Percentiles rank a stretch among this genome's conserved stretches.
Evolutionary conservation across 2,888 invertebrate species (phyloP).

Genomic region (Blastobasis lacticolella): DNA sequence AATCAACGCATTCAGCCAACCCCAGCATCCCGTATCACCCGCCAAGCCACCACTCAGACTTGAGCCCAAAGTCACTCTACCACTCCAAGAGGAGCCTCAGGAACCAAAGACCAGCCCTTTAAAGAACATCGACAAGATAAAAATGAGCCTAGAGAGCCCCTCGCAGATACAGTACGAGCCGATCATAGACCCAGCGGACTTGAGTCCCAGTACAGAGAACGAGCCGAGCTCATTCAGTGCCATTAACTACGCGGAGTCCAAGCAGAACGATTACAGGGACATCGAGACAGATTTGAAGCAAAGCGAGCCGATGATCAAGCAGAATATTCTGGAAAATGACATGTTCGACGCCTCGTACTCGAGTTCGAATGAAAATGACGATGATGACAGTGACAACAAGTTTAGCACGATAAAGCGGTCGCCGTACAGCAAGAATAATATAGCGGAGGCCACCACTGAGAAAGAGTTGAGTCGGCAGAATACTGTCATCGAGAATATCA

Average conservation of each 20-base stretch:
- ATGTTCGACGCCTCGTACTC: slow-evolving; percentile 69
- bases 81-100: slow-evolving; percentile 23
- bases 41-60: slow-evolving; percentile 34
- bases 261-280: slow-evolving; percentile 40
- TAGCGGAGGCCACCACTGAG: slow-evolving; percentile 34
- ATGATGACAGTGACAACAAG: slow-evolving; percentile 79
- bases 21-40: slow-evolving; percentile 29
- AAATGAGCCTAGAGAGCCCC: slow-evolving; percentile 61
- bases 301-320: slow-evolving; percentile 67
- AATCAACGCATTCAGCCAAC: slow-evolving; percentile 70
- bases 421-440: slow-evolving; percentile 74
- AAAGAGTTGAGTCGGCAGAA: slow-evolving; percentile 59
- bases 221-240: slow-evolving; percentile 54
- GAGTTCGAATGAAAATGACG: slow-evolving; percentile 71
- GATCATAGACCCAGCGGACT: slow-evolving; percentile 56
- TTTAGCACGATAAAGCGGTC: slow-evolving; percentile 82
- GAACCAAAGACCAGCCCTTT: slow-evolving; percentile 53
- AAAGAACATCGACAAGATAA: slow-evolving; percentile 68
- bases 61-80: slow-evolving; percentile 22
- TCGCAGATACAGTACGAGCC: slow-evolving; percentile 70
- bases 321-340: slow-evolving; percentile 68
- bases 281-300: slow-evolving; percentile 40
- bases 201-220: slow-evolving; percentile 59
- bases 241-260: slow-evolving; percentile 41
- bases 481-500: slow-evolving; percentile 67